These are phyloP conservation scores for Diabrotica undecimpunctata DNA, from an alignment of 1,140 invertebrate species.

Conservation along the genomic window DNA sequence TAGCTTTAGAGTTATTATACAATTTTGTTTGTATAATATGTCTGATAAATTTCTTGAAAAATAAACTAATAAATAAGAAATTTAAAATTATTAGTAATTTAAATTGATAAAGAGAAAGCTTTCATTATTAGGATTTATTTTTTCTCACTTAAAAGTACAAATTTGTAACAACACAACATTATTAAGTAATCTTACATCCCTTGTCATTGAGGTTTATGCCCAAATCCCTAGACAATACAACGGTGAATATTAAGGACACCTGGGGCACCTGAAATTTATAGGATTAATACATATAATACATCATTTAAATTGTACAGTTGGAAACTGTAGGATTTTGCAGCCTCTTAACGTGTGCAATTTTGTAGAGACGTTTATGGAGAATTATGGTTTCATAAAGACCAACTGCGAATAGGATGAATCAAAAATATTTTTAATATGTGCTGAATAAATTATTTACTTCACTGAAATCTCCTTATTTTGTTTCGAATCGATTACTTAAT, in stretches of 20 bases:
- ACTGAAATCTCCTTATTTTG: too few relatives aligned
- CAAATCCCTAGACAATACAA: slow-evolving; percentile 2
- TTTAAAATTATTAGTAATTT: too few relatives aligned
- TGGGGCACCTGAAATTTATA: slow-evolving; percentile 2
- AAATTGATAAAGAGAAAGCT: too few relatives aligned
- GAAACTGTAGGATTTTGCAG: slow-evolving; percentile 1
- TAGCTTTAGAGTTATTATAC: too few relatives aligned
- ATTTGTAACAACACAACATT: neutral
- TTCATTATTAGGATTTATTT: too few relatives aligned
- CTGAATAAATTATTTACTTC: neutral
- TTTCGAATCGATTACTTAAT: too few relatives aligned
- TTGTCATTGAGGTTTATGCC: neutral
- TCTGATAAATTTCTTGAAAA: too few relatives aligned
- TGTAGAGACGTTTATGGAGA: neutral
- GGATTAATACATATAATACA: slow-evolving; percentile 1
- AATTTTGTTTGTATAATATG: too few relatives aligned
- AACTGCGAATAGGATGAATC: neutral
- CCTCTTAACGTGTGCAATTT: slow-evolving; percentile 2
- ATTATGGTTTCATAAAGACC: neutral
- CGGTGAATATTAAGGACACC: neutral
- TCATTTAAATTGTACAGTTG: neutral
- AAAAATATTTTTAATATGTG: neutral
- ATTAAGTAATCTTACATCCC: neutral
- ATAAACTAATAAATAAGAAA: too few relatives aligned
- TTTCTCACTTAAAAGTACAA: neutral